Conservation (phyloP, 2,888 invertebrate species). For the Caenorhabditis uteleia region DNA sequence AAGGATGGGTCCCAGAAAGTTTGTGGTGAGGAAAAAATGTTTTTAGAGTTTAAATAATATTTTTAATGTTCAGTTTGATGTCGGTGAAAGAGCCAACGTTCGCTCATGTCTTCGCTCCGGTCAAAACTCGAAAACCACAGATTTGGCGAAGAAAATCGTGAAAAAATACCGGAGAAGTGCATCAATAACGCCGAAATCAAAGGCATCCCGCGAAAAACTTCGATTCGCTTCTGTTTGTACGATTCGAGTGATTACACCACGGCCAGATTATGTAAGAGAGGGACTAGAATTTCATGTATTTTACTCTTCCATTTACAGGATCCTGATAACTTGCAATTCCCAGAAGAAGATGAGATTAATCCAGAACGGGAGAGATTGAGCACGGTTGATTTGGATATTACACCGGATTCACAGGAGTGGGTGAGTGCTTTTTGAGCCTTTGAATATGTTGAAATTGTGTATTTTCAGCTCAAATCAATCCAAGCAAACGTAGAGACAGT, state of each 20-base stretch:
- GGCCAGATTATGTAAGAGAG: slow-evolving; percentile 20
- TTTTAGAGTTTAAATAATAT: neutral
- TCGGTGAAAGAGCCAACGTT: slow-evolving; percentile 9
- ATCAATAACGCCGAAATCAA: neutral
- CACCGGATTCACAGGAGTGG: slow-evolving; percentile 16
- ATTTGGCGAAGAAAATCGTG: slow-evolving; percentile 6
- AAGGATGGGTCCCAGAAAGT: too few relatives aligned
- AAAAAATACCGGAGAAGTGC: slow-evolving; percentile 16
- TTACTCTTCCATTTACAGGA: slow-evolving; percentile 7
- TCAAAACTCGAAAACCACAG: slow-evolving; percentile 6
- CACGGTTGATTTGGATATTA: slow-evolving; percentile 15
- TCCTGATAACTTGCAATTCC: slow-evolving; percentile 15
- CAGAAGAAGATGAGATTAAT: slow-evolving; percentile 10
- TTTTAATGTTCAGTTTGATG: slow-evolving; percentile 15
- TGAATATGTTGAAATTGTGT: neutral
- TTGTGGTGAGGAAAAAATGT: neutral
- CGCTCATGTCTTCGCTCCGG: slow-evolving; percentile 16
- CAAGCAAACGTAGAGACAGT: neutral
- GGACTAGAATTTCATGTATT: neutral
- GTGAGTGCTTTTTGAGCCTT: slow-evolving; percentile 1
- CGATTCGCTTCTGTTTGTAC: slow-evolving; percentile 21
- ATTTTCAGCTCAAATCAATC: slow-evolving; percentile 1
- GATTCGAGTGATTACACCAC: slow-evolving; percentile 30
- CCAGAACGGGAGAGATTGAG: slow-evolving; percentile 18
- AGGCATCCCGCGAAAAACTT: neutral